Evolutionary conservation across 2,888 invertebrate species (phyloP).

Genomic region (Thalpophila matura): DNA sequence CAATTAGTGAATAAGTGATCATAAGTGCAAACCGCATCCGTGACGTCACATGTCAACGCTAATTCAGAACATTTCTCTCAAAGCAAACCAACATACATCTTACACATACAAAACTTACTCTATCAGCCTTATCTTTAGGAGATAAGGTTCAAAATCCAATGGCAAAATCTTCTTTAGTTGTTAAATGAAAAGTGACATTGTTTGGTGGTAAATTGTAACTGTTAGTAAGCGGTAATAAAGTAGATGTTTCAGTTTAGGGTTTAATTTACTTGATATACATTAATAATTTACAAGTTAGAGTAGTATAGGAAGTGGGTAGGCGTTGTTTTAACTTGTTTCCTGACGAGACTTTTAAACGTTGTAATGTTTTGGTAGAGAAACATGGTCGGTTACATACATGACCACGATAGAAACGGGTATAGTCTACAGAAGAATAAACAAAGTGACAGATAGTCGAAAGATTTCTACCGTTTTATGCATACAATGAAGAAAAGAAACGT

Average conservation of each 20-base stretch:
- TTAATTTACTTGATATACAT: slow-evolving; percentile 14
- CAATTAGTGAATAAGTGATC: slow-evolving; percentile 37
- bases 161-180: neutral
- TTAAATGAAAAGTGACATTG: neutral
- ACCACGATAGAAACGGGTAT: too few species aligned
- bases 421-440: too few species aligned
- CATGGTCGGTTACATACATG: too few species aligned
- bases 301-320: neutral
- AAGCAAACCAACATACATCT: neutral
- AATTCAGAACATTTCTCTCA: slow-evolving; percentile 45
- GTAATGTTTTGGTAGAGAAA: too few species aligned
- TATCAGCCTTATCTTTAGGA: accelerated
- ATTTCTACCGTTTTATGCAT: too few species aligned
- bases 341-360: too few species aligned
- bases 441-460: too few species aligned
- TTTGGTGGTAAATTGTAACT: slow-evolving; percentile 31
- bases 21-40: slow-evolving; percentile 47
- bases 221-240: slow-evolving; percentile 29
- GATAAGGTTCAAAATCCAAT: slow-evolving; percentile 1
- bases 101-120: neutral
- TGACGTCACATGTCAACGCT: slow-evolving; percentile 45
- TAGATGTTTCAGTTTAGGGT: slow-evolving; percentile 23
- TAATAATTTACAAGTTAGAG: neutral
- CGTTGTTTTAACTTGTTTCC: too few species aligned
- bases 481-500: too few species aligned